Evolutionary conservation across 2,113 vertebrate species (phyloP).

Genomic region (Chinchilla lanigera): DNA sequence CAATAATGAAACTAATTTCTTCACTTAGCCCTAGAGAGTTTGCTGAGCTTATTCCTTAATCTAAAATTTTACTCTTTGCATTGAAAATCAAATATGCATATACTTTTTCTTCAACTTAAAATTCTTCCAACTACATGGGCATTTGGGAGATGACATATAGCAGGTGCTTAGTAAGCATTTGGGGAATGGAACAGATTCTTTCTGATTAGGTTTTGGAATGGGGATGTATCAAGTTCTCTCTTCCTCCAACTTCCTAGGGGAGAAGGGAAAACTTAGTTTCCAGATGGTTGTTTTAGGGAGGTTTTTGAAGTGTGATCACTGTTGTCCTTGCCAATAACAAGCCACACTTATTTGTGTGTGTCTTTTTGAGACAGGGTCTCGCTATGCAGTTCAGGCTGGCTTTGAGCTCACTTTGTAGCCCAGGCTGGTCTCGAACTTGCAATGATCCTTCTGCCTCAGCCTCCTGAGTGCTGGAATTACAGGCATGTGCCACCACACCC

Average conservation of each 20-base stretch:
- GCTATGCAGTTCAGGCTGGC: too few relatives aligned
- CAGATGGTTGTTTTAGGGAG: background rate
- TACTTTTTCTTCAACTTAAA: constrained; percentile 4
- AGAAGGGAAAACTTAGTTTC: background rate
- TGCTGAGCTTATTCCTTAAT: background rate
- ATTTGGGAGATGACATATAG: background rate
- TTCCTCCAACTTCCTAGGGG: background rate
- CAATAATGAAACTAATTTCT: background rate
- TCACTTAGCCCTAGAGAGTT: background rate
- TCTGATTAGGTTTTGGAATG: background rate
- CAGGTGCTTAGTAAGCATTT: background rate
- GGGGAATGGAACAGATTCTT: background rate
- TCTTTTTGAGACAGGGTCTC: too few relatives aligned
- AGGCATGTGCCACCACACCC: too few relatives aligned
- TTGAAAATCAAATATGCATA: background rate
- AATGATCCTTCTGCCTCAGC: too few relatives aligned
- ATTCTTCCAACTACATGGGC: background rate
- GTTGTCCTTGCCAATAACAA: background rate
- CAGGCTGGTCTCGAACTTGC: too few relatives aligned
- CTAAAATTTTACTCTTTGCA: background rate
- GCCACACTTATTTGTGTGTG: too few relatives aligned
- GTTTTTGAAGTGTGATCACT: background rate
- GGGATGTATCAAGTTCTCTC: background rate
- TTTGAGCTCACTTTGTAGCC: too few relatives aligned
- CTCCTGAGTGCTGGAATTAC: too few relatives aligned